These are phyloP conservation scores for Erithacus rubecula DNA, from an alignment of 2,797 vertebrate species.

Conservation along the genomic window DNA sequence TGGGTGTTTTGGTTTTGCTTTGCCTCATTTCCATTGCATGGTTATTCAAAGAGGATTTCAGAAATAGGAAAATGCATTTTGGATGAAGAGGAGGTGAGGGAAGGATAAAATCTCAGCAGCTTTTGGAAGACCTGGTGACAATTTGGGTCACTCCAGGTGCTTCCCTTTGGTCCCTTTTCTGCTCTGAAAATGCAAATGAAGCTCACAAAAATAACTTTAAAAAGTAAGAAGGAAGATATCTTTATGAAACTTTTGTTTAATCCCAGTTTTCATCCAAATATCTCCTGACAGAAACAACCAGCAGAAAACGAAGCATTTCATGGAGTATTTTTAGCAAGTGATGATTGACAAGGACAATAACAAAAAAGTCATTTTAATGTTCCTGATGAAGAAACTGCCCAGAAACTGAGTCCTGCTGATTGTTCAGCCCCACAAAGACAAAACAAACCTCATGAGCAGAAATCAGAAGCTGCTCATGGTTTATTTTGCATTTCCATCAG, in stretches of 20 bases:
- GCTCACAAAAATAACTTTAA: neutral
- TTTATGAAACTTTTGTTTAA: neutral
- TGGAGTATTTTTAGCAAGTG: neutral
- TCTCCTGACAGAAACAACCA: neutral
- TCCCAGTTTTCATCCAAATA: neutral
- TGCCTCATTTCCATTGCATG: neutral
- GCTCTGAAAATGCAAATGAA: neutral
- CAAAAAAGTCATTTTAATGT: neutral
- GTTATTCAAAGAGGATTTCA: neutral
- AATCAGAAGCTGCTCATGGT: fast-evolving
- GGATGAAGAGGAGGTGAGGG: neutral
- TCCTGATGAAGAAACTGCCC: neutral
- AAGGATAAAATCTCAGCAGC: neutral
- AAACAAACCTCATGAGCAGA: neutral
- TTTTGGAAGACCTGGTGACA: neutral
- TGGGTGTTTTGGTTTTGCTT: neutral
- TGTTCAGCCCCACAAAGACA: neutral
- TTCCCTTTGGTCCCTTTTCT: neutral
- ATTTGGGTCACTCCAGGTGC: neutral
- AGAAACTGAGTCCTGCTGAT: neutral
- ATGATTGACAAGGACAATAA: neutral
- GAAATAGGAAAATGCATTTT: neutral
- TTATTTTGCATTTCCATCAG: neutral
- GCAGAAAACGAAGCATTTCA: neutral
- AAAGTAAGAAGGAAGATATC: neutral